phyloP scores from a whole-genome alignment of 2,888 invertebrate genomes.

The Melanotus villosus region DNA sequence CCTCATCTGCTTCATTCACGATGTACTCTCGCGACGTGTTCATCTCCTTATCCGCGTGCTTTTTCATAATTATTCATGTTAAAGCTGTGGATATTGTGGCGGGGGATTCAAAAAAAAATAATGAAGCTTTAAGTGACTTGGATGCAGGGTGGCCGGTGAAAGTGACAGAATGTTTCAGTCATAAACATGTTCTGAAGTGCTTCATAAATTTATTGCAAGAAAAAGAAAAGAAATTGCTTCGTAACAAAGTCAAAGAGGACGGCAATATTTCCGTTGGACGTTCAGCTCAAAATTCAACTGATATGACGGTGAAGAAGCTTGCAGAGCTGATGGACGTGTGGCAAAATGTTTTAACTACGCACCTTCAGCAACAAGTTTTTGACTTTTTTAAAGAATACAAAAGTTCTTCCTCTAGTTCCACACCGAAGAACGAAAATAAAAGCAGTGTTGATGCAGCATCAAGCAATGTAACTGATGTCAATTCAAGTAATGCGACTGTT shows the following conservation, averaged over 20 bases:
- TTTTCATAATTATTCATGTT: slow-evolving; percentile 4
- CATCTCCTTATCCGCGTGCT: slow-evolving; percentile 18
- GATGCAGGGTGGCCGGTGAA: slow-evolving; percentile 29
- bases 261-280: not conserved
- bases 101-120: slow-evolving; percentile 5
- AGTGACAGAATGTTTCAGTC: slow-evolving; percentile 23
- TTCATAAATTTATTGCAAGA: slow-evolving; percentile 10
- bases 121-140: not conserved
- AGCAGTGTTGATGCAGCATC: too few relatives aligned
- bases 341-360: slow-evolving; percentile 6
- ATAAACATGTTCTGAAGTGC: slow-evolving; percentile 9
- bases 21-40: slow-evolving; percentile 31
- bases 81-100: not conserved
- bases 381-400: not conserved
- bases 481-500: not conserved
- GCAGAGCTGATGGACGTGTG: not conserved
- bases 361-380: slow-evolving; percentile 7
- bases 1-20: slow-evolving; percentile 24
- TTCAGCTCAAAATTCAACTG: not conserved
- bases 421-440: too few relatives aligned
- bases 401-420: too few relatives aligned
- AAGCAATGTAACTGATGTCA: not conserved
- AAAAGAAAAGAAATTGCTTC: not conserved
- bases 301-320: not conserved
- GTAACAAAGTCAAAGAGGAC: not conserved